Conservation (phyloP, 2,888 invertebrate species). For the Pheosia gnoma region DNA sequence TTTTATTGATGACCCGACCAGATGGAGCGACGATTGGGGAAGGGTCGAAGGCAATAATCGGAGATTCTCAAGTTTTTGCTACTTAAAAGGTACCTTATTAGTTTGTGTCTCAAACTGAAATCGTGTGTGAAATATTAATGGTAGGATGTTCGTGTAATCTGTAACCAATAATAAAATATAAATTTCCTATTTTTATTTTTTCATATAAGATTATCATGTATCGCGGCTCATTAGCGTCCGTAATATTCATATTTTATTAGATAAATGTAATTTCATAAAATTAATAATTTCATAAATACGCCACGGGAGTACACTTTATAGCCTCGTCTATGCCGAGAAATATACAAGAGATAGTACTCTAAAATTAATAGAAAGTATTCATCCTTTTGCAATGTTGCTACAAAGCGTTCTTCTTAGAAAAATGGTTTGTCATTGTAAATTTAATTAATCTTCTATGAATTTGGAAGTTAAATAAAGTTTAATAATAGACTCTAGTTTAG, state of each 20-base stretch:
- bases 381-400: too few species aligned
- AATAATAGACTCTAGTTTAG: not conserved
- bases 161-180: too few species aligned
- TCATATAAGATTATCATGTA: not conserved
- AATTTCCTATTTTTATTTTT: too few species aligned
- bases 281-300: too few species aligned
- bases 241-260: not conserved
- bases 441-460: not conserved
- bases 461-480: not conserved
- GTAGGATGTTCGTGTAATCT: too few species aligned
- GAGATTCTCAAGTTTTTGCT: not conserved
- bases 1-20: conserved; percentile 3
- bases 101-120: not conserved
- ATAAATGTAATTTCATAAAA: not conserved
- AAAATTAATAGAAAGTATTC: too few species aligned
- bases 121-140: too few species aligned
- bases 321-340: not conserved
- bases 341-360: too few species aligned
- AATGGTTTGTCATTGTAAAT: too few species aligned
- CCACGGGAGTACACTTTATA: not conserved
- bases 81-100: not conserved
- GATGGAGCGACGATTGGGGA: not conserved
- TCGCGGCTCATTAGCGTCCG: not conserved
- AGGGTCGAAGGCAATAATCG: not conserved
- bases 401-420: too few species aligned